Base-by-base conservation (phyloP, 2,888 invertebrate species). In the Tachystola acroxantha region DNA sequence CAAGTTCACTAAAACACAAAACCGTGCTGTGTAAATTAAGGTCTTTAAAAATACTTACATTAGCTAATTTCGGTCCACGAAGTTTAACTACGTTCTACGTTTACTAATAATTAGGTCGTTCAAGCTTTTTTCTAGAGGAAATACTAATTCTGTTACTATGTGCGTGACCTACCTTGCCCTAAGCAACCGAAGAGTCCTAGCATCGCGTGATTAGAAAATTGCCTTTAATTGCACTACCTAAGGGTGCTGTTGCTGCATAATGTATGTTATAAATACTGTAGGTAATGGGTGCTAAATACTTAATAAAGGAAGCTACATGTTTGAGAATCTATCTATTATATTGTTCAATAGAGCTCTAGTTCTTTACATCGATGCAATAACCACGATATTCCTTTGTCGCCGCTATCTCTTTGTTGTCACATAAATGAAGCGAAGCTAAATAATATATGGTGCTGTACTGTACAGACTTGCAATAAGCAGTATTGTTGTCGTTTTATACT, bases 371-470 rank as follows among this genome's bases (percentile, higher is more conserved):
- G 20, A 33, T 40, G 43, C 36, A 45, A 42, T 45, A 45, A 41
- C 39, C 29, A 27, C 34, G 25, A 37, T 20, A 34, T 33, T 29
- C 32, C 36, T 39, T 47, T 47, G 46, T 42, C 25, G 31, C 29
- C 32, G 32, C 37, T 39, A 42, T 19, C 6, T 42, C 44, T 42
- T 42, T 40, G 36, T 36, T 37, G 40, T 39, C 42, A 40, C 27
- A 36, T 36, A 40, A 24, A 24, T n/a, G 7, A 6, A 24, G 10
- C 29, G 37, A 32, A 36, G 36, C 33, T 36, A 36, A 38, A 38
- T 31, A 37, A 38, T 36, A 9, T 26, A 26, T 26, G 26, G 26
- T n/a, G n/a, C n/a, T n/a, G 10, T 10, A 16, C 16, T 16, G 16
- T 6, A 4, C 10, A 26, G 10, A 11, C 10, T 7, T 26, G 26